Base-by-base conservation (phyloP, 2,797 vertebrate species). In the Silurus lanzhouensis region DNA sequence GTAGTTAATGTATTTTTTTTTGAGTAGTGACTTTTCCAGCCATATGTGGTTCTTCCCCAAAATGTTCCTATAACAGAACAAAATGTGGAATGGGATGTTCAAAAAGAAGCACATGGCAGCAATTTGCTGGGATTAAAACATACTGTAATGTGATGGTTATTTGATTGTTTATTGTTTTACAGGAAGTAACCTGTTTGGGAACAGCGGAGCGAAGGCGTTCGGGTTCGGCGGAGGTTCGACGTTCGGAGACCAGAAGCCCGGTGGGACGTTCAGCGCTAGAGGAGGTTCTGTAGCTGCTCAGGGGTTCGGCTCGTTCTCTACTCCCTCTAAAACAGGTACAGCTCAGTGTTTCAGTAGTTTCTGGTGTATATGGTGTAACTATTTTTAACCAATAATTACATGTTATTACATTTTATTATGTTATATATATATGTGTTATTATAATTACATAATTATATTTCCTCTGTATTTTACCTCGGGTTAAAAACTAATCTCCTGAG, bases 261-360 rank as follows among this genome's bases (percentile, higher is more conserved):
- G 94, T 0, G 98, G 97, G 81, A 98, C 97, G 0, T 99, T 99
- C 93, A 99, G 92, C 88, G 95, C 97, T 0, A 96, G 97, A 58
- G 94, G 89, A n/a, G 97, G 97, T 10, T 98, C 95, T 0, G 98
- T 99, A 20, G 97, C 98, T 0, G 91, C 96, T 2, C 98, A 99
- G 88, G 98, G 98, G 83, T 99, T 99, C 0, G 97, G 98, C 1
- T 96, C 95, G 14, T 99, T 98, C 90, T 91, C 96, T 80, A 92
- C 93, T 64, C 96, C 97, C 0, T 89, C 93, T 87, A 98, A 99
- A 95, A 83, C 95, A 96, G 95, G 98, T 99, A 95, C 52, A 61
- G 25, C 15, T 14, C 74, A 2, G 25, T 5, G 52, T 12, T 7
- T 25, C 19, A 14, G n/a, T n/a, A n/a, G n/a, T n/a, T n/a, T n/a